Base-by-base conservation (phyloP, 2,888 invertebrate genomes). In the Synergus laeviventris region DNA sequence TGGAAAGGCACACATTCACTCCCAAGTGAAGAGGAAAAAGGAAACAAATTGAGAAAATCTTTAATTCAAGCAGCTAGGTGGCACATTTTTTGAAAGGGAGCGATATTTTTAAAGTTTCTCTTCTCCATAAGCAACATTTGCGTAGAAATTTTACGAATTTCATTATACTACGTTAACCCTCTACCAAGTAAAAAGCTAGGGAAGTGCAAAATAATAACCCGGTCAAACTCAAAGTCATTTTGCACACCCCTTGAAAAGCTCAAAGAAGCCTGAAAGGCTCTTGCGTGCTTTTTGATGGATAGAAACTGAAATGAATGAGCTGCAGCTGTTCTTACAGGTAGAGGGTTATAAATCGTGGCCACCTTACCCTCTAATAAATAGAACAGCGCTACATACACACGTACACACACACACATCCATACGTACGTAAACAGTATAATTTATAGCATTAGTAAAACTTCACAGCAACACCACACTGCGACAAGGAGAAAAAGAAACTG, bases 381-480 rank as follows among this genome's bases (percentile, higher is more conserved):
- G 16, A 45, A 45, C n/a, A 45, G n/a, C 45, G 45, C 45, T 5
- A 45, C 7, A n/a, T 83, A 85, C 84, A 83, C 84, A 84, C 76
- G 78, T 79, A 78, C 74, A 77, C 77, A 78, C 78, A 80, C 56
- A 82, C 75, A 78, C 78, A 78, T 82, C 81, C 81, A 83, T 76
- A 82, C 74, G 81, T 79, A 85, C 80, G 77, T 82, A 84, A 82
- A 83, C 80, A 86, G 79, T 79, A 85, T 80, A 85, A 82, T 82
- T 85, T 84, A 82, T 85, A 84, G 84, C 81, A 79, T 84, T 84
- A 84, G 82, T 85, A 76, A 81, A 78, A 80, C 80, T 83, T 86
- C 85, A 89, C 88, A 90, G 87, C 89, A 89, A 87, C 86, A 88
- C 82, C 87, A 89, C 89, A 90, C 87, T 87, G 89, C 89, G 82